phyloP scores from a whole-genome alignment of 2,797 vertebrate genomes.

The Sparus aurata region DNA sequence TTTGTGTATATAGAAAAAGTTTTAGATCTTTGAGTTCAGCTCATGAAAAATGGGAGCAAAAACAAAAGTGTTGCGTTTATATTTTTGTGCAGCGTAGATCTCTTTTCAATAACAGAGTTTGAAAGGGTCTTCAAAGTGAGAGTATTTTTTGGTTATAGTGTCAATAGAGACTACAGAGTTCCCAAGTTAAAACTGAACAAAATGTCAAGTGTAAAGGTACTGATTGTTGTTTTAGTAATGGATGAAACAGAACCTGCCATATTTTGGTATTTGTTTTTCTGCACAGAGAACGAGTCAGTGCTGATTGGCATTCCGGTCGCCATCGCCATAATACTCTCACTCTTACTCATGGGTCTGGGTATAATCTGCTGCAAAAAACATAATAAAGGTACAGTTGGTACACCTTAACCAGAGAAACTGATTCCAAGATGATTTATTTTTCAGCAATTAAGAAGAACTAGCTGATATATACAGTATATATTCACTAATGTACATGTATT shows the following conservation, averaged over 20 bases:
- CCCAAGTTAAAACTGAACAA: neutral
- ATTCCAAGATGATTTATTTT: neutral
- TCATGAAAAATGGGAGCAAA: no score
- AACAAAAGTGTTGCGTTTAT: no score
- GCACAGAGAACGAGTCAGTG: neutral
- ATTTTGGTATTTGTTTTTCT: slow-evolving; percentile 40
- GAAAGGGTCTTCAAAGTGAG: neutral
- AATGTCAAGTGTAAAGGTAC: neutral
- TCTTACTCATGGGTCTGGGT: neutral
- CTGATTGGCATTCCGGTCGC: fast-evolving
- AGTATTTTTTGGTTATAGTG: neutral
- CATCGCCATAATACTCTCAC: neutral
- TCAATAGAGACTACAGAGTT: neutral
- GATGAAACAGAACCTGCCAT: neutral
- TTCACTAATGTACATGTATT: neutral
- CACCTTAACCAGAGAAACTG: neutral
- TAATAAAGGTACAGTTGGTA: slow-evolving; percentile 47
- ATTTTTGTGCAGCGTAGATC: no score
- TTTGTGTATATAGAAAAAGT: no score
- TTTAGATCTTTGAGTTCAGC: no score
- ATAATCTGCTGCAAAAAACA: neutral
- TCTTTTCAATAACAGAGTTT: neutral
- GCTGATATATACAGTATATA: neutral
- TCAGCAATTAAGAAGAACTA: neutral
- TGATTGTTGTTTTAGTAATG: neutral